Evolutionary conservation across 2,888 invertebrate genomes (phyloP), one percentile per base, ranked within the genome.

Genomic region (Teinopalpus imperialis): DNA sequence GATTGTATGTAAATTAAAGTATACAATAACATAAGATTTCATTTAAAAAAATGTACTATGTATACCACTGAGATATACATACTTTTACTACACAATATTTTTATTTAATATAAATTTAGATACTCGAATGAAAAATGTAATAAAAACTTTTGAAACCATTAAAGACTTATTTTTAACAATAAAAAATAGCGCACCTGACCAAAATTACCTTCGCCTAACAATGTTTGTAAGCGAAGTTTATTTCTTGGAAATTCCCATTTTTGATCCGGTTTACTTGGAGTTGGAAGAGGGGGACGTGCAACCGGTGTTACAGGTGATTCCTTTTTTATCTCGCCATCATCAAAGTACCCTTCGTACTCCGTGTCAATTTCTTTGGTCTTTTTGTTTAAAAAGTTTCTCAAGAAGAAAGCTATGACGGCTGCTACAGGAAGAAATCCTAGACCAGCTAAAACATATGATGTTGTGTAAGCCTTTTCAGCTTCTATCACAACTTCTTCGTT

Each of bases 121-220:
- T n/a, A n/a, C n/a, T n/a, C n/a, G n/a, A n/a, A n/a, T n/a, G n/a
- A n/a, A n/a, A n/a, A n/a, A n/a, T n/a, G n/a, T n/a, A n/a, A n/a
- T n/a, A n/a, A n/a, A n/a, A n/a, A n/a, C n/a, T n/a, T n/a, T n/a
- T n/a, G n/a, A n/a, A n/a, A n/a, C n/a, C n/a, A n/a, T n/a, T n/a
- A n/a, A n/a, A n/a, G n/a, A n/a, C n/a, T n/a, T n/a, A n/a, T n/a
- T n/a, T n/a, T n/a, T n/a, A n/a, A n/a, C n/a, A n/a, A n/a, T n/a
- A n/a, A n/a, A n/a, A n/a, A n/a, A n/a, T n/a, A n/a, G n/a, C n/a
- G 16, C 4, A 93, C 93, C 90, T 93, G 94, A 13, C 96, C 96
- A 71, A 96, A 96, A 75, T 95, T 95, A 21, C 96, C 95, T 78
- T 96, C 94, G 3, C 95, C 96, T 14, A 96, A 80, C 39, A 95